phyloP scores from a whole-genome alignment of 2,113 vertebrate species.

The Elephantulus edwardii region DNA sequence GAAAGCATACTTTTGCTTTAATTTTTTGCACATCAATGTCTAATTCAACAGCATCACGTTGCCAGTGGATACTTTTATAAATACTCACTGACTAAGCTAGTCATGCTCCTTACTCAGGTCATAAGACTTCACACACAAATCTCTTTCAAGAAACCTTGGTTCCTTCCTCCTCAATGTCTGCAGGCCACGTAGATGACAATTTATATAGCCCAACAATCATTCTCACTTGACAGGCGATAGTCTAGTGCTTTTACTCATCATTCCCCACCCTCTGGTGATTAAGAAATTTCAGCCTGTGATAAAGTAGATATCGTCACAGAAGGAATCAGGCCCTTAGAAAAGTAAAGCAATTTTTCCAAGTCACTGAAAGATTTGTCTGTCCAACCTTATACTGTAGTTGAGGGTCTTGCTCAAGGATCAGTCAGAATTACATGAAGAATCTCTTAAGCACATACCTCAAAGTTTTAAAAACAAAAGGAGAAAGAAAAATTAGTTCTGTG shows the following conservation, averaged over 20 bases:
- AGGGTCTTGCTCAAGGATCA: background rate
- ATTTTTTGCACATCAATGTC: background rate
- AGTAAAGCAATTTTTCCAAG: background rate
- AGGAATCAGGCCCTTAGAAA: background rate
- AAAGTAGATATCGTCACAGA: background rate
- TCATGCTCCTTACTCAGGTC: background rate
- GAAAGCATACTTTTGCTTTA: background rate
- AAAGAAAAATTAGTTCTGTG: background rate
- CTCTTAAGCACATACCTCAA: background rate
- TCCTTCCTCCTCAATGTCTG: background rate
- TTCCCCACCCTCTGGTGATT: background rate
- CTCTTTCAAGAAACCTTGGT: conserved; percentile 23
- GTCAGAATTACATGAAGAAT: background rate
- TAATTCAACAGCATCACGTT: background rate
- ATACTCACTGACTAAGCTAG: conserved; percentile 26
- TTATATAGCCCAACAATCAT: background rate
- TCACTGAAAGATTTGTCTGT: background rate
- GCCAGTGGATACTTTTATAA: conserved; percentile 23
- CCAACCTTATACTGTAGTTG: background rate
- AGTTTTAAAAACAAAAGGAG: background rate
- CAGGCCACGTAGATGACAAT: background rate
- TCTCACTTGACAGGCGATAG: background rate
- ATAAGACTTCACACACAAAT: background rate
- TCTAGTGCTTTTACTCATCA: background rate
- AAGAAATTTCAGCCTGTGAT: background rate